Evolutionary conservation across 2,797 vertebrate genomes (phyloP).

Genomic region (Alca torda): DNA sequence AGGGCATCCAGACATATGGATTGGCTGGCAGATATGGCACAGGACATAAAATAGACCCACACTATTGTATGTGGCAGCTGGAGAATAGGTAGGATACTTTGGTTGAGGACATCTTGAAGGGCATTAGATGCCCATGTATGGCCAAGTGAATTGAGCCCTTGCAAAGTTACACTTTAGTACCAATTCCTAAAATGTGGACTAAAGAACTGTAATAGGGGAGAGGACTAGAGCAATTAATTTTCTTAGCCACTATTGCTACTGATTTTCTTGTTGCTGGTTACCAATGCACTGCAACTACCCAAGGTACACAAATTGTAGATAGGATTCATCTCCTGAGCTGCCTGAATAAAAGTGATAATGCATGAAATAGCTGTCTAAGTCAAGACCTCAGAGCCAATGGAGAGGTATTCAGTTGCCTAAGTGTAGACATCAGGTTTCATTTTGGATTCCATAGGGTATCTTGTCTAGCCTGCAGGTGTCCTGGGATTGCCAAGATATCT

Average conservation of each 20-base stretch:
- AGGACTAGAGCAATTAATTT: neutral
- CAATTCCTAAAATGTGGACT: neutral
- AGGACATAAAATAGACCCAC: neutral
- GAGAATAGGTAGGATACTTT: neutral
- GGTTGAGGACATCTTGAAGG: neutral
- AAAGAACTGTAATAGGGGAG: neutral
- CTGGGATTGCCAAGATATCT: neutral
- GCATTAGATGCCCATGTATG: neutral
- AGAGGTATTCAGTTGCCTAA: neutral
- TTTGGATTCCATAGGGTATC: neutral
- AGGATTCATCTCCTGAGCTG: neutral
- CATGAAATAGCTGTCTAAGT: neutral
- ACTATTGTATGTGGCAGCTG: neutral
- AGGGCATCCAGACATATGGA: neutral
- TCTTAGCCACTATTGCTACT: neutral
- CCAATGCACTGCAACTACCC: neutral
- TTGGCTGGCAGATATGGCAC: neutral
- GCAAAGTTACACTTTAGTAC: neutral
- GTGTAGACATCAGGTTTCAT: neutral
- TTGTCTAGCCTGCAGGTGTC: neutral
- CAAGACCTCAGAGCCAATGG: neutral
- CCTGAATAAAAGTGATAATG: neutral
- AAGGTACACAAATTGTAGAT: neutral
- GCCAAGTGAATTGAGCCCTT: neutral
- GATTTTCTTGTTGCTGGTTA: neutral